Evolutionary conservation across 2,113 vertebrate genomes (phyloP), one percentile per base, ranked within the genome.

Genomic region (Bujurquina vittata): DNA sequence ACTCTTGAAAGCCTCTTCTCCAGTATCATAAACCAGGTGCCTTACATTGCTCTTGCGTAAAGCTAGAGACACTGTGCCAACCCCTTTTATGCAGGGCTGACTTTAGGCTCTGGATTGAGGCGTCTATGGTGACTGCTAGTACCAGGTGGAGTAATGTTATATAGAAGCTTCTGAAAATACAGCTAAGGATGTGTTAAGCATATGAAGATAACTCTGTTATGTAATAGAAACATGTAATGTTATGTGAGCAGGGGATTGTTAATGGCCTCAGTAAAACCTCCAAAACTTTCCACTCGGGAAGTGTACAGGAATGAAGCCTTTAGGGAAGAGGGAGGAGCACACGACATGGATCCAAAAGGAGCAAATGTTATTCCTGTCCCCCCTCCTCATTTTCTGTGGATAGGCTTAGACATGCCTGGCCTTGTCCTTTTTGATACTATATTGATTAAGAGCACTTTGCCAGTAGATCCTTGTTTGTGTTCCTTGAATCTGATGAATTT

Each of bases 211-310:
- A 10, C 23, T 23, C 10, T 17, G 33, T 77, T 81, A 73, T 33
- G 29, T 84, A 40, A 62, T 5, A 10, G 14, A 63, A 54, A 37
- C 35, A 37, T 37, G 35, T 37, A 37, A 37, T 37, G 35, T 37
- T 37, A 10, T 37, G 35, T 43, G 31, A 82, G 59, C 49, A 65
- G 15, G 56, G 52, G 65, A 49, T 29, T 67, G 18, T 75, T 33
- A 23, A 40, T 79, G 56, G 58, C 35, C 40, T 54, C 52, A 52
- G 65, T 20, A 22, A 80, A 83, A 67, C 33, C 61, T 58, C 10
- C 65, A 88, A 90, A 91, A 91, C 61, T 84, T 92, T 91, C 87
- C 74, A 86, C 75, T 80, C 54, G 57, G 26, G 67, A 43, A 73
- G 78, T 29, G 26, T 9, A 15, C 26, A 80, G 77, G 75, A 86